Evolutionary conservation across 2,797 vertebrate genomes (phyloP), one percentile per base, ranked within the genome.

Genomic region (Hippocampus kuda): DNA sequence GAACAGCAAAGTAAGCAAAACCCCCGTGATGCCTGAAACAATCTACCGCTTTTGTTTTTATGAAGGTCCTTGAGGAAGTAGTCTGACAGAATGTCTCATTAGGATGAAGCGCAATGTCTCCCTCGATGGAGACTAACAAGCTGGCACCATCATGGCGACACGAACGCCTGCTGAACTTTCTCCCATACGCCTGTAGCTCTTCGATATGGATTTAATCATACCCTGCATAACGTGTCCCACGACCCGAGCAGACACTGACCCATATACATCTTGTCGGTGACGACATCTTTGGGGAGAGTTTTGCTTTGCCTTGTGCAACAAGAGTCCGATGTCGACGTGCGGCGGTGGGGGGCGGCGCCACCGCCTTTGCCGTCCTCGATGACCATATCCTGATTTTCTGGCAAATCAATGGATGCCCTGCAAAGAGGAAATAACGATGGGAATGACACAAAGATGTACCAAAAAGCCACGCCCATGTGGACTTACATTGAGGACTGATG

Each of bases 231-330:
- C 22, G 8, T 5, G 1, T 54, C 24, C 24, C 10, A 44, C 8
- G 12, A 64, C 18, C 4, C 16, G 20, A 27, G 15, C 64, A 65
- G n/a, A 22, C 46, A 83, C 86, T 81, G 70, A 90, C 85, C 83
- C 72, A 84, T 69, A 67, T 86, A 88, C 83, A 88, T 88, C 65
- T 9, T 63, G 12, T 85, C 67, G 48, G 6, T 71, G 53, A 70
- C 65, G 56, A 59, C 18, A 9, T 88, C 76, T 79, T 75, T 78
- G 10, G 57, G 65, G 20, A 74, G 69, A 18, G 44, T 38, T 68
- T 38, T 83, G 65, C 74, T 49, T 69, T 24, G 60, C 20, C 60
- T 54, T 4, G 75, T 68, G 62, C 5, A 41, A 22, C 1, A 13
- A 53, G 74, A 34, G 46, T 22, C 20, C 3, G 54, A 60, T 1